Evolutionary conservation across 2,113 vertebrate species (phyloP).

Genomic region (Aepyceros melampus): DNA sequence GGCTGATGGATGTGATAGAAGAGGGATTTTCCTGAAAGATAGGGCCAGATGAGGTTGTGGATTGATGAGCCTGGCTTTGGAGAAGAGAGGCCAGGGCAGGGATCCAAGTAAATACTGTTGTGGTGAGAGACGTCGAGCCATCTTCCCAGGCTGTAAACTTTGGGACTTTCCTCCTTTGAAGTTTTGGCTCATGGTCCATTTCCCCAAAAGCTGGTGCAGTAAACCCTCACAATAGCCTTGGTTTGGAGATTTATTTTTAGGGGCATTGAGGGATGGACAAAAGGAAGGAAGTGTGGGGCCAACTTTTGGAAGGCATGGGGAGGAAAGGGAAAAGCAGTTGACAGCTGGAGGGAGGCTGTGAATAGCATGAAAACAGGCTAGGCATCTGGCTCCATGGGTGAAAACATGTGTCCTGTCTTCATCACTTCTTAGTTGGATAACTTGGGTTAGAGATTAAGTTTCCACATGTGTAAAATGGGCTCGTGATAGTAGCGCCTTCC

Average conservation of each 20-base stretch:
- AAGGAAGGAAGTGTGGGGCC: not conserved
- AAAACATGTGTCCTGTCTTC: not conserved
- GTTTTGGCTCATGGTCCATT: not conserved
- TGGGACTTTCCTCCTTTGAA: constrained; percentile 55
- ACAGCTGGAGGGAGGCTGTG: not conserved
- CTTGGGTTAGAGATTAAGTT: not conserved
- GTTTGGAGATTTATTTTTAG: not conserved
- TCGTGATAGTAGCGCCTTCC: not conserved
- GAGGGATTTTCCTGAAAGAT: not conserved
- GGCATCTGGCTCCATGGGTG: rapidly evolving
- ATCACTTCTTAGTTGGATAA: not conserved
- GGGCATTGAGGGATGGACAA: not conserved
- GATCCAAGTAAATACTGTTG: not conserved
- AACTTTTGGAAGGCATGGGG: too few relatives aligned
- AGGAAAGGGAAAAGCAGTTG: not conserved
- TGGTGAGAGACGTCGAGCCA: not conserved
- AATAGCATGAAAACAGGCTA: not conserved
- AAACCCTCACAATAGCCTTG: not conserved
- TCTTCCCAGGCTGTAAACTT: constrained; percentile 15
- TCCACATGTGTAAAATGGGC: not conserved
- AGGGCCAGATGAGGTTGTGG: not conserved
- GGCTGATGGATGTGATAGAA: rapidly evolving
- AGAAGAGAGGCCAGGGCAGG: not conserved
- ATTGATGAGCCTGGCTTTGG: not conserved
- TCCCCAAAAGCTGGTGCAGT: not conserved